Evolutionary conservation across 2,113 vertebrate species (phyloP), one percentile per base, ranked within the genome.

Genomic region (Epinephelus lanceolatus): DNA sequence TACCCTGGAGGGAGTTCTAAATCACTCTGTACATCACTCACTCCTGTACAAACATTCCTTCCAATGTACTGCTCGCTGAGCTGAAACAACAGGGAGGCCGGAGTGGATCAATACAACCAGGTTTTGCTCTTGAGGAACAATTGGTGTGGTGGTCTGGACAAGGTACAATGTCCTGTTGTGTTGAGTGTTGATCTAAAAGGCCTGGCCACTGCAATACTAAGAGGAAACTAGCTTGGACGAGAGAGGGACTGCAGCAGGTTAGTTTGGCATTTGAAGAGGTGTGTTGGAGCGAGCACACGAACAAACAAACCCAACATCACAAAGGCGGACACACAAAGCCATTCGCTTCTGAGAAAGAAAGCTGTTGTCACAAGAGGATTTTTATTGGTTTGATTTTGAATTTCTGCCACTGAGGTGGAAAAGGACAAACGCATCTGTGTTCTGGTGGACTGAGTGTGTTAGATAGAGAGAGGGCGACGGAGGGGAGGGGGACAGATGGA

Each of bases 81-180:
- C 84, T 79, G 80, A 91, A 92, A 92, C 86, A 90, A 91, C 89
- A 84, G 83, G 79, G 78, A 84, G 84, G 82, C 62, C 30, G 13
- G 59, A 63, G 69, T 55, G 80, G 86, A 94, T 93, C 93, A 80
- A 93, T 92, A 92, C 60, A 72, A 88, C 84, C 76, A 86, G 76
- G 78, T 90, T 93, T 89, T 85, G 71, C 89, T 92, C 88, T 91
- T 88, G 85, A 90, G 79, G 30, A 91, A 91, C 90, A 91, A 81
- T 66, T 63, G 79, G 62, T 40, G 57, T 49, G 71, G 69, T 73
- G 86, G 53, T 89, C 83, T 62, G 76, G 76, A 92, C 84, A 87
- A 65, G 73, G 47, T 66, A 66, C 80, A 87, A 51, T 49, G 85
- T 82, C 77, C 72, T 27, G 65, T 85, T 75, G 76, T 83, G 73